Evolutionary conservation across 2,797 vertebrate species (phyloP).

Genomic region (Premnoplex brunnescens): DNA sequence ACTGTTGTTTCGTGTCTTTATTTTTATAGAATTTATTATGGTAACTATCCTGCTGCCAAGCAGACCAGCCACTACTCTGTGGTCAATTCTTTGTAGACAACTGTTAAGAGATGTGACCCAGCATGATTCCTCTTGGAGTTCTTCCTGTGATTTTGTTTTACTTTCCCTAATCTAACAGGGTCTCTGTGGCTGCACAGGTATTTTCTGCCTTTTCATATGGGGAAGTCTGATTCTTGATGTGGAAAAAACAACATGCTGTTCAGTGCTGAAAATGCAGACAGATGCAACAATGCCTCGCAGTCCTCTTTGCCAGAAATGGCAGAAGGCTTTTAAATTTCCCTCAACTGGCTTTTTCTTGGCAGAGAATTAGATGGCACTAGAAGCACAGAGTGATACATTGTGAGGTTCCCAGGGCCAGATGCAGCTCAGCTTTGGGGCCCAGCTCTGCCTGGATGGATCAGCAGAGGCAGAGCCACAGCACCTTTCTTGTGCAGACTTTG

Average conservation of each 20-base stretch:
- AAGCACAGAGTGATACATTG: not conserved
- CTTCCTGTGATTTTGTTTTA: not conserved
- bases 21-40: not conserved
- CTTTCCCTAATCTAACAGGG: not conserved
- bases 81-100: not conserved
- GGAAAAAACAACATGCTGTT: not conserved
- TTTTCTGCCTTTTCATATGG: not conserved
- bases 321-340: constrained; percentile 23
- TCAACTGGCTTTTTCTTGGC: constrained; percentile 31
- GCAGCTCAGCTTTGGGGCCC: not conserved
- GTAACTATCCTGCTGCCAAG: not conserved
- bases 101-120: not conserved
- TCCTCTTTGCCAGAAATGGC: constrained; percentile 13
- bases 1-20: not conserved
- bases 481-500: not conserved
- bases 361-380: not conserved
- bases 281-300: not conserved
- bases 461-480: not conserved
- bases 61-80: not conserved
- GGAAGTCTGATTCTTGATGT: not conserved
- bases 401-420: not conserved
- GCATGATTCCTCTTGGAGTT: not conserved
- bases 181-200: not conserved
- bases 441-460: not conserved
- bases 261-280: not conserved